A percentile compares a stretch with the other conserved stretches of the same genome.
Conservation (phyloP, 1,140 invertebrate genomes). For the Conus betulinus region DNA sequence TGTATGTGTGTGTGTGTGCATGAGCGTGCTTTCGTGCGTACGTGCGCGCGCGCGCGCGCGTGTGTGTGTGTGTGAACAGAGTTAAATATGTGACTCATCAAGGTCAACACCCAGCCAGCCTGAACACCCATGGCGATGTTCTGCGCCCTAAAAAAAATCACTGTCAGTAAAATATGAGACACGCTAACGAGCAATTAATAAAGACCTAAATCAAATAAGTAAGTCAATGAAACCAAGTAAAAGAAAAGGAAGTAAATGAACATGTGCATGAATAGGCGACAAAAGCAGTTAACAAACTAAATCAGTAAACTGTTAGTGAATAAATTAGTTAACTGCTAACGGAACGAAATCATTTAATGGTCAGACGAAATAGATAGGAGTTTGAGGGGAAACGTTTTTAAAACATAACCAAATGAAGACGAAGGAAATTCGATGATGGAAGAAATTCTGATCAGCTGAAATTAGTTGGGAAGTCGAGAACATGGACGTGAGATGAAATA, state of each 20-base stretch:
- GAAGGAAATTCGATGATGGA: neutral
- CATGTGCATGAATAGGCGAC: neutral
- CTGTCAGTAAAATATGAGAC: too few relatives aligned
- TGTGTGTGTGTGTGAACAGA: neutral
- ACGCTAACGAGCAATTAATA: too few relatives aligned
- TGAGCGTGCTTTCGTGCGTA: slow-evolving; percentile 5
- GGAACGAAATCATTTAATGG: neutral
- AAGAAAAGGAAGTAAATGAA: neutral
- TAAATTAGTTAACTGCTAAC: too few relatives aligned
- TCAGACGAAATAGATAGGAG: too few relatives aligned
- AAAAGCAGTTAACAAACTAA: neutral
- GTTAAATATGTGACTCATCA: neutral
- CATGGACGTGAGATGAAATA: neutral
- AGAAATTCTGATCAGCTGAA: neutral
- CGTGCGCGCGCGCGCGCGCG: neutral
- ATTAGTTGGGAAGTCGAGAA: neutral
- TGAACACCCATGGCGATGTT: too few relatives aligned
- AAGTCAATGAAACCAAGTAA: neutral
- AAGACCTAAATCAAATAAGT: too few relatives aligned
- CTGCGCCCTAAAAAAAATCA: too few relatives aligned
- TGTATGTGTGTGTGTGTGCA: slow-evolving; percentile 8
- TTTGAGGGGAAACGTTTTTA: neutral
- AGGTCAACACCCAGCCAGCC: too few relatives aligned
- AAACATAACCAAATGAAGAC: neutral
- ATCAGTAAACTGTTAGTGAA: too few relatives aligned